Conservation (phyloP, 1,140 invertebrate species). For the Goniozus legneri region DNA sequence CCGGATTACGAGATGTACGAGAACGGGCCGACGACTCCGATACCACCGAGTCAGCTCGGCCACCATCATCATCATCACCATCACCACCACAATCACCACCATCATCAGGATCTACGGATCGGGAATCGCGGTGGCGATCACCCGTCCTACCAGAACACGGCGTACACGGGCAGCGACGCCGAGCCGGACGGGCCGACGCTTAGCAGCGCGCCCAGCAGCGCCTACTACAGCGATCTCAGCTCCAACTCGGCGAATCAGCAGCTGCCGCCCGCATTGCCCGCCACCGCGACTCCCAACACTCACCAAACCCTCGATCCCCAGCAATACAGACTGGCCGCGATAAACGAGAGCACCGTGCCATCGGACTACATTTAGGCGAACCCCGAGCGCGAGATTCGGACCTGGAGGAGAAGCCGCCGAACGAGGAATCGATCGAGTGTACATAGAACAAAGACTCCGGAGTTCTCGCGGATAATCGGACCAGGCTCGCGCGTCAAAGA, state of each 20-base stretch:
- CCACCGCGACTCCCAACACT: conserved; percentile 18
- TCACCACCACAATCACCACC: conserved; percentile 36
- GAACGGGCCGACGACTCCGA: conserved; percentile 43
- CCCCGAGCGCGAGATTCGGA: too few species aligned
- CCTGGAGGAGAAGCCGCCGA: too few species aligned
- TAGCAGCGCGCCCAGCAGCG: conserved; percentile 66
- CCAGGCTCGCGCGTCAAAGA: too few species aligned
- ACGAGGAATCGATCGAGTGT: too few species aligned
- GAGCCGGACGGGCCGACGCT: conserved; percentile 62
- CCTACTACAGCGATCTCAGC: conserved; percentile 65
- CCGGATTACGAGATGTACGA: conserved; percentile 54
- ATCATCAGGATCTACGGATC: conserved; percentile 44
- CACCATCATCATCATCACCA: conserved; percentile 41
- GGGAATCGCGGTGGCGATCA: conserved; percentile 46
- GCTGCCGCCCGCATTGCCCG: conserved; percentile 17
- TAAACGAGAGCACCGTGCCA: conserved; percentile 62
- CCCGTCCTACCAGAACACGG: conserved; percentile 69
- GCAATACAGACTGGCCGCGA: conserved; percentile 60
- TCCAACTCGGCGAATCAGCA: conserved; percentile 43
- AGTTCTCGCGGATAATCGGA: too few species aligned
- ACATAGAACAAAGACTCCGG: too few species aligned
- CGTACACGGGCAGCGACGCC: conserved; percentile 62
- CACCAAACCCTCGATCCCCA: conserved; percentile 39
- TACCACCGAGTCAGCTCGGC: conserved; percentile 37
- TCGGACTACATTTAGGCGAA: conserved; percentile 63